Base-by-base conservation (phyloP, 2,888 invertebrate species). In the Trachelus troglodyta region DNA sequence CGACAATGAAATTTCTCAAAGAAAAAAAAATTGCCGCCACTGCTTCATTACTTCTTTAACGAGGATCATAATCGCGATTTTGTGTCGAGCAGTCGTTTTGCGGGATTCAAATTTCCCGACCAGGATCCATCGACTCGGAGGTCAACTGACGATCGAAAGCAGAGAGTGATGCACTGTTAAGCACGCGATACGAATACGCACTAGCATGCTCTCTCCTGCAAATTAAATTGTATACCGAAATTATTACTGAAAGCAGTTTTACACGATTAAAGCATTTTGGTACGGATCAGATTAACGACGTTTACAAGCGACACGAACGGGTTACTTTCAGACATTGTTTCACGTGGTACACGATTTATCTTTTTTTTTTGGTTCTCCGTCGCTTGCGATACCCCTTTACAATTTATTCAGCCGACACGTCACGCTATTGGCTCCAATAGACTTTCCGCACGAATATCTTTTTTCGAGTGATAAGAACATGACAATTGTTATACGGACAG, bases 281-380 rank as follows among this genome's bases (percentile, higher is more conserved):
- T 23, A 56, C 56, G 23, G 23, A 15, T 40, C 15, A 9, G 23
- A 56, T 56, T 56, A 23, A 56, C 23, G 56, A 56, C 9, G 23
- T 56, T 56, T 56, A 56, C 56, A 23, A 56, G 56, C 56, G 56
- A 56, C 56, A 9, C 56, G 56, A 56, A 23, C 23, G 56, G 23
- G 23, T 23, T 23, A 37, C 23, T 15, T 9, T 56, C 1, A 9
- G 9, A 56, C 6, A 56, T 2, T 23, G 15, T 23, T 56, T 56
- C 23, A 23, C 56, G 56, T 9, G 9, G 23, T 9, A 9, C 2
- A 15, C 56, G 56, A 56, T 56, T 69, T 12, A 31, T 56, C 3
- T 69, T 40, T n/a, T 74, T 73, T 68, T 75, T 78, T 69, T 69
- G 34, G 56, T 73, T 74, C 34, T 33, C 75, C 74, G 77, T 76